These are phyloP conservation scores for Scaptomyza pallida DNA, from an alignment of 1,140 invertebrate species.

Conservation along the genomic window DNA sequence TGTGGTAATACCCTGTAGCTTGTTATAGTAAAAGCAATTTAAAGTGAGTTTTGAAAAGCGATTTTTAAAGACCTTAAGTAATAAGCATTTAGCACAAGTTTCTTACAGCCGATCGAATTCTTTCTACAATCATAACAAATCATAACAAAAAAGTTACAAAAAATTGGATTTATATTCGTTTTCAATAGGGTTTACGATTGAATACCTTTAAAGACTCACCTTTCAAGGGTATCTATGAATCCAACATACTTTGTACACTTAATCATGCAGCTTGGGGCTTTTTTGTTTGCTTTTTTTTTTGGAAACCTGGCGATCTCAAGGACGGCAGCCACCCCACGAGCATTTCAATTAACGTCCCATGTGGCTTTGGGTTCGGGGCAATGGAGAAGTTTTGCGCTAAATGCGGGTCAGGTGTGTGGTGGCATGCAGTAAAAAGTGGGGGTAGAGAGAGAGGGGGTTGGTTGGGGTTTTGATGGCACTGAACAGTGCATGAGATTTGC, in stretches of 20 bases:
- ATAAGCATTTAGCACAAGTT: too few species aligned
- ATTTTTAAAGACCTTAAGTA: too few species aligned
- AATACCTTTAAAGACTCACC: too few species aligned
- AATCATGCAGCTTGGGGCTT: constrained; percentile 3
- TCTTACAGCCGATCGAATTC: too few species aligned
- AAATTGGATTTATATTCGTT: too few species aligned
- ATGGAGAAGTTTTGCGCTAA: constrained; percentile 13
- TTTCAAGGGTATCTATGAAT: constrained; percentile 11
- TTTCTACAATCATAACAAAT: too few species aligned
- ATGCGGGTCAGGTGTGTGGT: constrained; percentile 5
- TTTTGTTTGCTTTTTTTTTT: constrained; percentile 30
- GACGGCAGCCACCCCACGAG: constrained; percentile 46
- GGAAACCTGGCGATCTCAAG: constrained; percentile 49
- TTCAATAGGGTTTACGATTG: too few species aligned
- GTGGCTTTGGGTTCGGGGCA: constrained; percentile 25
- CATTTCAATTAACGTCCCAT: constrained; percentile 62
- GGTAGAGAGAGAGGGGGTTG: neutral
- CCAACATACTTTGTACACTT: neutral
- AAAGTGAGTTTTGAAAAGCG: too few species aligned
- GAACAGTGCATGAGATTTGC: constrained; percentile 13
- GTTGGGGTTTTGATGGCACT: neutral
- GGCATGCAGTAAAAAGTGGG: too few species aligned
- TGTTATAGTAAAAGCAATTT: neutral
- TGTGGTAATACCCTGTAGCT: constrained; percentile 15
- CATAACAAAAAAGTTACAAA: too few species aligned